Evolutionary conservation across 35 echinoderm and acorn worm species (phyloP).

Genomic region (Acanthaster planci): DNA sequence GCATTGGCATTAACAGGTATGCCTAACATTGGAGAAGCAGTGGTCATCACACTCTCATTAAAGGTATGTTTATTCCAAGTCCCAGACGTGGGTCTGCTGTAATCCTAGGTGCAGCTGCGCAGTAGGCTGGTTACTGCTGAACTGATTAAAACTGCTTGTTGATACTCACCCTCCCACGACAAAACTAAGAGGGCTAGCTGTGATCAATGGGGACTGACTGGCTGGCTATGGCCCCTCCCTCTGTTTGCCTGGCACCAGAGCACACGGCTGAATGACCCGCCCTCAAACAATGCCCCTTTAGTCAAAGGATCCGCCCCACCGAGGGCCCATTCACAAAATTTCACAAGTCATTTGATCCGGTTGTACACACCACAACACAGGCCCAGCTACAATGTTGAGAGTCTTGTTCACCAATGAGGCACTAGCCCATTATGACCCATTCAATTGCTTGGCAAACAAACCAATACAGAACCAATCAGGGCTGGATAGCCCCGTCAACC

Average conservation of each 20-base stretch:
- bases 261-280: constrained; percentile 20
- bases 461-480: constrained; percentile 11
- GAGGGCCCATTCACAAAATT: constrained; percentile 23
- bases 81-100: too few relatives aligned
- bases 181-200: too few relatives aligned
- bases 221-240: neutral
- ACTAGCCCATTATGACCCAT: constrained; percentile 21
- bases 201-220: neutral
- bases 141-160: constrained; percentile 3
- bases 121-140: too few relatives aligned
- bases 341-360: constrained; percentile 31
- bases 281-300: constrained; percentile 15
- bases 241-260: constrained; percentile 22
- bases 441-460: constrained; percentile 27
- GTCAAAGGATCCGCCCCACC: constrained; percentile 6
- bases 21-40: too few relatives aligned
- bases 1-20: too few relatives aligned
- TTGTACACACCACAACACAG: constrained; percentile 14
- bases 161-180: neutral
- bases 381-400: neutral
- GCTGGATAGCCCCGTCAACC: neutral
- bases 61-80: too few relatives aligned
- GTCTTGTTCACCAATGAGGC: constrained; percentile 8
- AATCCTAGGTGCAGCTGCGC: too few relatives aligned
- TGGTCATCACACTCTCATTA: too few relatives aligned